phyloP scores from a whole-genome alignment of 2,797 vertebrate genomes.

The Amazona ochrocephala region DNA sequence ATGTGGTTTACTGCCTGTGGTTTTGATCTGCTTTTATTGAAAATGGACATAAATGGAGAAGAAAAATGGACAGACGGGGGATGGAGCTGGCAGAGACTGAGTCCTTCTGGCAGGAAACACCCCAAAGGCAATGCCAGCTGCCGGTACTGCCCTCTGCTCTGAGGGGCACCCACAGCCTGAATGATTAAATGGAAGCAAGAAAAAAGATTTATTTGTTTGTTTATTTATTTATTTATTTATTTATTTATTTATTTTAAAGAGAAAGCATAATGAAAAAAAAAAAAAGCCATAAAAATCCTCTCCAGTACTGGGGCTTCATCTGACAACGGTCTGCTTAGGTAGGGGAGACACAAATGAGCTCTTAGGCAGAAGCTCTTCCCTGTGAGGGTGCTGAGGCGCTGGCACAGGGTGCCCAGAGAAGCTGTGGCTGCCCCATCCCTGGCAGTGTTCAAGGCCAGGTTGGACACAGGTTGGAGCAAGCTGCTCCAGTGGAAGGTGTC shows the following conservation, averaged over 20 bases:
- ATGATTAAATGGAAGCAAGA: not conserved
- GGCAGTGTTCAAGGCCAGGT: no score
- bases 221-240: not conserved
- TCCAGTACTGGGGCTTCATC: not conserved
- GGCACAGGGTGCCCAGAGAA: not conserved
- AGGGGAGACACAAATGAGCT: not conserved
- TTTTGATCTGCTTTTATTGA: not conserved
- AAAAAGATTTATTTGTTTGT: not conserved
- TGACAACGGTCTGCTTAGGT: not conserved
- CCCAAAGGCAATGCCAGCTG: conserved; percentile 23
- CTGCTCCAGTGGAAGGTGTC: no score
- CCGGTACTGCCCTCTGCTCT: fast-evolving
- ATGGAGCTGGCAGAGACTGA: not conserved
- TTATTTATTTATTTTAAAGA: not conserved
- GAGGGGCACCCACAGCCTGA: not conserved
- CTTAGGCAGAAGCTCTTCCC: not conserved
- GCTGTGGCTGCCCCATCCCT: no score
- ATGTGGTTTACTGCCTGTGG: not conserved
- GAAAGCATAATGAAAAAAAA: not conserved
- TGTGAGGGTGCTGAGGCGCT: not conserved
- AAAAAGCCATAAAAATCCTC: not conserved
- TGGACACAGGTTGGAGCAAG: no score
- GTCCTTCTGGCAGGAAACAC: conserved; percentile 24
- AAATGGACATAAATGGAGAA: not conserved
- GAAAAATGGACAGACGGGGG: not conserved